Evolutionary conservation across 1,140 invertebrate species (phyloP).

Genomic region (Drosophila serrata): DNA sequence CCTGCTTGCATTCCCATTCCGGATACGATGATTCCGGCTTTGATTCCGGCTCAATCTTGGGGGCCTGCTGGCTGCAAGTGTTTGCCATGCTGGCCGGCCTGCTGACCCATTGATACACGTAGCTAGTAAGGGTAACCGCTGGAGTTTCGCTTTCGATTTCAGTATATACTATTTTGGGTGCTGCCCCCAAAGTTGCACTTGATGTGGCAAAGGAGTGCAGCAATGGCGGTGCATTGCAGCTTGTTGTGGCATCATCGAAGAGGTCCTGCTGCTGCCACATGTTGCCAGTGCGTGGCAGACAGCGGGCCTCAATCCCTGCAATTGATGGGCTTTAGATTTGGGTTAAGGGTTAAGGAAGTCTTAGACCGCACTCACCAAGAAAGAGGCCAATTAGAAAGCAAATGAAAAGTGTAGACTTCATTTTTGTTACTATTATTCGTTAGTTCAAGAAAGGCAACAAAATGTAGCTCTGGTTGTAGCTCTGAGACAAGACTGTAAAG

Average conservation of each 20-base stretch:
- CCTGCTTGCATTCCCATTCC: neutral
- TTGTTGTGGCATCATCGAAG: slow-evolving; percentile 4
- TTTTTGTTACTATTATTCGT: neutral
- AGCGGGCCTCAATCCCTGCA: slow-evolving; percentile 20
- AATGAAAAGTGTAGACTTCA: slow-evolving; percentile 28
- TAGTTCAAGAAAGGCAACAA: neutral
- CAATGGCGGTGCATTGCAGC: slow-evolving; percentile 43
- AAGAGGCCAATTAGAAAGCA: slow-evolving; percentile 6
- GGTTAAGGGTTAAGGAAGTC: neutral
- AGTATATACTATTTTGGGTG: slow-evolving; percentile 7
- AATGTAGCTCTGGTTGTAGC: neutral
- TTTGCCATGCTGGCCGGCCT: slow-evolving; percentile 7
- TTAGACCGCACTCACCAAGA: slow-evolving; percentile 15
- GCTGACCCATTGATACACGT: slow-evolving; percentile 56
- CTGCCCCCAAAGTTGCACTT: neutral
- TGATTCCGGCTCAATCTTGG: slow-evolving; percentile 9
- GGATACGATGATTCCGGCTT: slow-evolving; percentile 26
- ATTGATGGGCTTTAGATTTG: neutral
- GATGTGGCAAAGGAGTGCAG: slow-evolving; percentile 5
- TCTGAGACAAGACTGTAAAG: neutral
- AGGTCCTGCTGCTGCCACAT: slow-evolving; percentile 50
- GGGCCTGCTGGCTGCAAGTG: slow-evolving; percentile 16
- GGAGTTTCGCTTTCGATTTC: slow-evolving; percentile 3
- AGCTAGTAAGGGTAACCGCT: slow-evolving; percentile 29
- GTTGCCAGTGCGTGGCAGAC: slow-evolving; percentile 40